Base-by-base conservation (phyloP, 1,140 invertebrate species). In the Venturia canescens region DNA sequence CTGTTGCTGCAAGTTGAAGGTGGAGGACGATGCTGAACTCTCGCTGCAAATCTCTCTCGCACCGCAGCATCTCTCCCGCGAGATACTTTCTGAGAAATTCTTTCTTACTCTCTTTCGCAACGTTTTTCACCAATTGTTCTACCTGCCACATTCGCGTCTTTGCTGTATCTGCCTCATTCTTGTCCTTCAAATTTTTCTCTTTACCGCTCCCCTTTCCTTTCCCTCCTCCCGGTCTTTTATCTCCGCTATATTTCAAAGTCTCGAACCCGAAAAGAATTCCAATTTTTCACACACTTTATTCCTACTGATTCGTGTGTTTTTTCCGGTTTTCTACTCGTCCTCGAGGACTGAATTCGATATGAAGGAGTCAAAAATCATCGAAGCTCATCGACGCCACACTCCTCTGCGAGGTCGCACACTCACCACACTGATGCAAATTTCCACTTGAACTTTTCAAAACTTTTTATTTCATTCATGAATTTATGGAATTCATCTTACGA, bases 111-210 rank as follows among this genome's bases (percentile, higher is more conserved):
- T 63, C 82, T 86, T 81, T 83, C 83, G 79, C 84, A 69, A 78
- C 81, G 83, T 86, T 86, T 87, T 86, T 86, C 86, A 84, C 85
- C 83, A 85, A 85, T 86, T 84, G 85, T 86, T 84, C 83, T 86
- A 84, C 23, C 53, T 57, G 60, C 76, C 44, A 63, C 71, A 71
- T 72, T 80, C 70, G 74, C 74, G 67, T 78, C 66, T 66, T 69
- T 74, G 71, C 44, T 74, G 29, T 74, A 50, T 74, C 70, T 72
- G 23, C 34, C 70, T 48, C n/a, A 23, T 72, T 72, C 70, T 72
- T 50, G 38, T 44, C 38, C 4, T 44, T 44, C 70, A n/a, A 44
- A 23, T 72, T 44, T 74, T 74, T 78, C 70, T 72, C 21, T 15
- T 50, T 72, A 81, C 34, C 13, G 34, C 23, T 23, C 21, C 26